Evolutionary conservation across 2,797 vertebrate species (phyloP).

Genomic region (Anableps anableps): DNA sequence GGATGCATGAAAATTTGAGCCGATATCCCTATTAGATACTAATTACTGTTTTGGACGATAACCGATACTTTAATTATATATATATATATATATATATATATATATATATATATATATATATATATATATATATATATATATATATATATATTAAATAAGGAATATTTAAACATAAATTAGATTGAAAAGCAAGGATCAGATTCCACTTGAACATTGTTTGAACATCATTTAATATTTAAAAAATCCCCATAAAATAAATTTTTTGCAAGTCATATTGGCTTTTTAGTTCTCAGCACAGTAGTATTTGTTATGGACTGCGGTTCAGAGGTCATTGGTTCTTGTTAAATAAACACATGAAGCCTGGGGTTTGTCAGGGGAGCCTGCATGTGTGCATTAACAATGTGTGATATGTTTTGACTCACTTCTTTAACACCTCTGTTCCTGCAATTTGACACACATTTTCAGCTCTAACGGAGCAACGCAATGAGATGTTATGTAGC

Average conservation of each 20-base stretch:
- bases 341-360: not conserved
- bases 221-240: not conserved
- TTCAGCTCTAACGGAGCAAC: not conserved
- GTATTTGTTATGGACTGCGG: not conserved
- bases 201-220: not conserved
- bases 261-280: not conserved
- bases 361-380: not conserved
- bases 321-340: not conserved
- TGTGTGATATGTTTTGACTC: constrained; percentile 4
- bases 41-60: not conserved
- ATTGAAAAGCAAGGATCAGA: not conserved
- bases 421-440: constrained; percentile 1
- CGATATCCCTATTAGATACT: not conserved
- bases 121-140: too few species aligned
- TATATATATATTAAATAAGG: not conserved
- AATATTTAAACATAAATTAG: not conserved
- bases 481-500: not conserved
- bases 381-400: not conserved
- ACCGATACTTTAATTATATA: too few species aligned
- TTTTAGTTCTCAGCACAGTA: not conserved
- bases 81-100: too few species aligned
- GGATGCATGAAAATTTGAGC: not conserved
- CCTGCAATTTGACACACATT: not conserved
- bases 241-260: not conserved
- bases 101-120: too few species aligned